Conservation (phyloP, 23 tunicate genomes). For the Diplosoma virens region DNA sequence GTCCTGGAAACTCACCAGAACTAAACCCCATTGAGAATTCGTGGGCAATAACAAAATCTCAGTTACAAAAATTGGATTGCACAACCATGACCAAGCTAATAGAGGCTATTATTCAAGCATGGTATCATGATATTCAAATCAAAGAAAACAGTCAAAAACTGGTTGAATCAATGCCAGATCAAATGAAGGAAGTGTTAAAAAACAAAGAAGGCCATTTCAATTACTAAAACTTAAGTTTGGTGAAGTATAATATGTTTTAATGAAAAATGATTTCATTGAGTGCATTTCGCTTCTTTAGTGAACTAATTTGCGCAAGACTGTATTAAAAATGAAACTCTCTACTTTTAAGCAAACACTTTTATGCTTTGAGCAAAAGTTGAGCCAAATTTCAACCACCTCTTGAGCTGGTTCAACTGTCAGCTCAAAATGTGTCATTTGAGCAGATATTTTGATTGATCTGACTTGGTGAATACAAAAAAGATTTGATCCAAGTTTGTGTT, state of each 20-base stretch:
- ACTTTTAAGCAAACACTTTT: no score
- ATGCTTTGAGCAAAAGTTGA: no score
- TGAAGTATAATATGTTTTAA: neutral
- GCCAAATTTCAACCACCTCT: no score
- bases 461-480: no score
- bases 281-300: neutral
- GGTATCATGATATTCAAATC: neutral
- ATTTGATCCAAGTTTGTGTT: no score
- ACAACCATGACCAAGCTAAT: conserved; percentile 15
- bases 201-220: neutral
- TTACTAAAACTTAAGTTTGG: neutral
- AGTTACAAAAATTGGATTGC: conserved; percentile 7
- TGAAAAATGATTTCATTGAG: neutral
- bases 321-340: no score
- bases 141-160: conserved; percentile 12
- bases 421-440: no score
- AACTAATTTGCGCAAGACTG: neutral
- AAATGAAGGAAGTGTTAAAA: neutral
- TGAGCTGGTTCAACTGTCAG: no score
- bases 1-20: conserved; percentile 1
- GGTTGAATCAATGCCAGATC: conserved; percentile 2
- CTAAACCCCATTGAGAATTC: conserved; percentile 14
- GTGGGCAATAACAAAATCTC: conserved; percentile 17
- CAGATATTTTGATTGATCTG: no score
- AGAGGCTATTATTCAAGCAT: conserved; percentile 15